Conservation (phyloP, 2,888 invertebrate species). For the Apoda limacodes region DNA sequence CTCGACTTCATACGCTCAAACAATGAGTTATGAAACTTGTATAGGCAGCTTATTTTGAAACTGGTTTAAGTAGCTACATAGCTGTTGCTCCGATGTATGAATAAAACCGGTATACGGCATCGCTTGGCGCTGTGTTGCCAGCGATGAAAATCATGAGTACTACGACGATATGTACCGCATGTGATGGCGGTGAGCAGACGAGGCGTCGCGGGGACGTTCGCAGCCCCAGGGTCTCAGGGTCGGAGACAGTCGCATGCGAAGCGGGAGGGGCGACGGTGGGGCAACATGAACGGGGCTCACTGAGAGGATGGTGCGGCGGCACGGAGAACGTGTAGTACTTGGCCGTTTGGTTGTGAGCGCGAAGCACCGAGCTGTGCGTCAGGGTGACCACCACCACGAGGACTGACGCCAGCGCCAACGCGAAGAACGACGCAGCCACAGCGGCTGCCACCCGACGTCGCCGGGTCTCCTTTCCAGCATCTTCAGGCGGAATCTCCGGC, state of each 20-base stretch:
- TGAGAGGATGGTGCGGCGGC: slow-evolving; percentile 71
- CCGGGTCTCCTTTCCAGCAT: slow-evolving; percentile 74
- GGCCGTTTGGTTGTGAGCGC: slow-evolving; percentile 73
- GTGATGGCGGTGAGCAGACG: slow-evolving; percentile 38
- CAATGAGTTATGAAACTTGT: too few relatives aligned
- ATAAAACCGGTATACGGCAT: too few relatives aligned
- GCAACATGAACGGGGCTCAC: slow-evolving; percentile 71
- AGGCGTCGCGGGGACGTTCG: slow-evolving; percentile 55
- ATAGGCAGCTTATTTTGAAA: too few relatives aligned
- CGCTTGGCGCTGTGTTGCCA: slow-evolving; percentile 3
- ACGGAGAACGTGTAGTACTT: slow-evolving; percentile 75
- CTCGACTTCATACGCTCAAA: too few relatives aligned
- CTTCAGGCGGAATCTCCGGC: slow-evolving; percentile 59
- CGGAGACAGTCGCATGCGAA: slow-evolving; percentile 69
- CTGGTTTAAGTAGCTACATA: too few relatives aligned
- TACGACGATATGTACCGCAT: slow-evolving; percentile 53
- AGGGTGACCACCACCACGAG: slow-evolving; percentile 83
- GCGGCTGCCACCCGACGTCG: slow-evolving; percentile 78
- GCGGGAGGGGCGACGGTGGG: slow-evolving; percentile 69
- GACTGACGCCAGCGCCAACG: slow-evolving; percentile 78
- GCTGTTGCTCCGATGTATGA: slow-evolving; percentile 18
- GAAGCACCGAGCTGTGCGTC: slow-evolving; percentile 76
- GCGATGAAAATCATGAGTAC: too few relatives aligned
- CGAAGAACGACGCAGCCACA: slow-evolving; percentile 78
- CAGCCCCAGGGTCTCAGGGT: slow-evolving; percentile 66